Evolutionary conservation across 2,797 vertebrate species (phyloP), one percentile per base, ranked within the genome.

Genomic region (Myiothlypis chrysogaster): DNA sequence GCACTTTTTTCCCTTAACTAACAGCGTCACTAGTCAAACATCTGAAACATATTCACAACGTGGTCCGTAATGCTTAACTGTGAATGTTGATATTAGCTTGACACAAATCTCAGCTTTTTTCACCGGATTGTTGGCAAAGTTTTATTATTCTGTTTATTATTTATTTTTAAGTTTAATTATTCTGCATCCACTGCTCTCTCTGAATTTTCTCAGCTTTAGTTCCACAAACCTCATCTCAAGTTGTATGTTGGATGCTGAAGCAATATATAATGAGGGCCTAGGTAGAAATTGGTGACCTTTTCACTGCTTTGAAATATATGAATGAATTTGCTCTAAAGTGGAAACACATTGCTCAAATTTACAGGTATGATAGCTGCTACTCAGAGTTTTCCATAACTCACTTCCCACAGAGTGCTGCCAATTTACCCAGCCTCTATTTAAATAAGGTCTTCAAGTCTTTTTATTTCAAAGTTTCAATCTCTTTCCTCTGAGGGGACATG

Each of bases 401-500:
- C 24, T 89, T 87, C 69, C 66, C 60, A 60, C 12, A 46, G 43
- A 71, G 14, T 56, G 53, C 53, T 56, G 66, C 16, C n/a, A 64
- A 14, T 79, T 83, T 71, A 69, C 41, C 7, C 32, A 89, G 44
- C 30, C 8, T 70, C 43, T 82, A 52, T 28, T 66, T 80, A 76
- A 75, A 85, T 19, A 91, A 35, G 14, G 73, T 70, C 47, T 94
- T 91, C 53, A 86, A 55, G 56, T 2, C 15, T 81, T 93, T 64
- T 82, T 63, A 87, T 87, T 92, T 88, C 37, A 57, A 80, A 60
- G 24, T 92, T 83, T 88, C 93, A 91, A 79, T 76, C 65, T 78
- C 41, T 30, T 64, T 72, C 69, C 50, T 94, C 71, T 71, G 21
- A 27, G 13, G 44, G 12, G 30, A 85, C 60, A 66, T 30, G 47